phyloP scores from a whole-genome alignment of 2,797 vertebrate genomes.

The Amblyraja radiata region DNA sequence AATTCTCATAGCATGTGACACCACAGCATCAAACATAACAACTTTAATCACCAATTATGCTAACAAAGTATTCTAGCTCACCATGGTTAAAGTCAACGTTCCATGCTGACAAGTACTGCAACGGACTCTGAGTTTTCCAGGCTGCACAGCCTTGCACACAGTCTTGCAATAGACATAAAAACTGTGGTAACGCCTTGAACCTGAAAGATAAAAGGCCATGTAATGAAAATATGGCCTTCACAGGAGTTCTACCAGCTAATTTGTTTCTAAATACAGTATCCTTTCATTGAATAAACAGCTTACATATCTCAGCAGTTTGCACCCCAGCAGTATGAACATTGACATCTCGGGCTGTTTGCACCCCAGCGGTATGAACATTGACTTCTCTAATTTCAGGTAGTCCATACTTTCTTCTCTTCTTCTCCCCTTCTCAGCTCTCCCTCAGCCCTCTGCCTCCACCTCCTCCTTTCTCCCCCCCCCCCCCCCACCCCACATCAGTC shows the following conservation, averaged over 20 bases:
- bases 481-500: no score
- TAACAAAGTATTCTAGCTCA: conserved; percentile 46
- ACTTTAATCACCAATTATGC: neutral
- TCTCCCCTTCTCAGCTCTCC: no score
- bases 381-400: no score
- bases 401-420: no score
- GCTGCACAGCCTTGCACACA: conserved; percentile 64
- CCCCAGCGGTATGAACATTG: no score
- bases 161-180: conserved; percentile 84
- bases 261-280: neutral
- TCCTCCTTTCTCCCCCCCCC: no score
- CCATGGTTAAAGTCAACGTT: conserved; percentile 70
- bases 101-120: conserved; percentile 71
- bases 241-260: neutral
- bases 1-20: neutral
- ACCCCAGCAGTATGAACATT: no score
- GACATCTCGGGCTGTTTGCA: no score
- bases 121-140: conserved; percentile 77
- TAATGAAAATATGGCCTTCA: neutral
- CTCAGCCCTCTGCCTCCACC: no score
- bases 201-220: conserved; percentile 50
- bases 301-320: neutral
- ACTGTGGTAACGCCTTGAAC: conserved; percentile 55
- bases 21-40: neutral
- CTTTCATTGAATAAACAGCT: neutral